Evolutionary conservation across 2,113 vertebrate species (phyloP).

Genomic region (Burhinus oedicnemus): DNA sequence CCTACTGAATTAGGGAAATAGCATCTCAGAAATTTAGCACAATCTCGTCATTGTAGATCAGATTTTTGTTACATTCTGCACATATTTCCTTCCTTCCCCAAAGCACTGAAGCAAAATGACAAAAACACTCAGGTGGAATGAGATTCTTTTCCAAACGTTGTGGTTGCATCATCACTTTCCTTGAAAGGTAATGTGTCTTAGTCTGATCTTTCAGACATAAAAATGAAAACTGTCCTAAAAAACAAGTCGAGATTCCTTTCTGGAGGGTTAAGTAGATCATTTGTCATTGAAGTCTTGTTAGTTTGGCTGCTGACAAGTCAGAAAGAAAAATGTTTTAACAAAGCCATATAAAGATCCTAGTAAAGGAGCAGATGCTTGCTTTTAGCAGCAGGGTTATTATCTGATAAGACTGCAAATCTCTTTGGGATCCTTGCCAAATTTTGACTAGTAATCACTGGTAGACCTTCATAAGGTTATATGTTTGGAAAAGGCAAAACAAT

Average conservation of each 20-base stretch:
- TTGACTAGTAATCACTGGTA: neutral
- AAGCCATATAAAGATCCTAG: neutral
- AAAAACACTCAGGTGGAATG: neutral
- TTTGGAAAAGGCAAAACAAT: neutral
- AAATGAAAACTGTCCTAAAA: neutral
- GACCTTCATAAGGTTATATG: neutral
- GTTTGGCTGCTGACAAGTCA: neutral
- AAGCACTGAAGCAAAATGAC: neutral
- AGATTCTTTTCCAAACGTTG: neutral
- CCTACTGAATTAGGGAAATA: neutral
- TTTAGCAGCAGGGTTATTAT: neutral
- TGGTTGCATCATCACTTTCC: neutral
- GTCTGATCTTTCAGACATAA: neutral
- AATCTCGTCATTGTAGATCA: neutral
- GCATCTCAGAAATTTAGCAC: neutral
- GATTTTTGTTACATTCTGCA: neutral
- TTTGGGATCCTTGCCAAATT: neutral
- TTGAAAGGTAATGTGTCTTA: neutral
- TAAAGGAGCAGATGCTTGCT: neutral
- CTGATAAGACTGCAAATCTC: neutral
- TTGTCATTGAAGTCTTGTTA: neutral
- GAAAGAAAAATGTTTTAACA: neutral
- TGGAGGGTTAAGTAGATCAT: neutral
- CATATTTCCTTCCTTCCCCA: neutral
- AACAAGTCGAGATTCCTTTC: neutral